Evolutionary conservation across 2,797 vertebrate species (phyloP).

Genomic region (Pangasius djambal): DNA sequence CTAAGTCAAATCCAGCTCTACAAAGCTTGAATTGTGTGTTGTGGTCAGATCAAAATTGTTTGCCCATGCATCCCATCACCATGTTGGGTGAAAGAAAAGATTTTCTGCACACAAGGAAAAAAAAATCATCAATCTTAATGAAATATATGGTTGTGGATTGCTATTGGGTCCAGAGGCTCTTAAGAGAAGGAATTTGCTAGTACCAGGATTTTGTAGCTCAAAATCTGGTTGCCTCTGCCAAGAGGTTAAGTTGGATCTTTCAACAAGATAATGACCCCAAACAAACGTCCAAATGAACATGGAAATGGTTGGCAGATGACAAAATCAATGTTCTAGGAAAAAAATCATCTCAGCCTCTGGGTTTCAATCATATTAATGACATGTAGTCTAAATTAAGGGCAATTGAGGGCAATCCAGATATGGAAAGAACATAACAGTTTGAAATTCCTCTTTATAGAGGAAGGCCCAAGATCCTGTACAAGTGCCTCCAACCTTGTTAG

Average conservation of each 20-base stretch:
- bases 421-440: background rate
- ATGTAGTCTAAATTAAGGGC: background rate
- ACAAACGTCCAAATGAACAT: background rate
- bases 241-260: background rate
- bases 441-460: background rate
- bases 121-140: background rate
- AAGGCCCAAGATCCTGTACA: background rate
- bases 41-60: background rate
- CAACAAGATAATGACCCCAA: background rate
- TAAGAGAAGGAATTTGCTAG: background rate
- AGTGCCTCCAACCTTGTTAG: background rate
- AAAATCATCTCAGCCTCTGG: background rate
- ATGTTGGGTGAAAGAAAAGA: background rate
- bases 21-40: background rate
- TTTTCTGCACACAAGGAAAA: background rate
- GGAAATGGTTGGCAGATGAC: background rate
- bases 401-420: background rate
- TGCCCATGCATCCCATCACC: background rate
- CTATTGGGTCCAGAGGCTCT: background rate
- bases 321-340: background rate
- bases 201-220: background rate
- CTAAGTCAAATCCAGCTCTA: background rate
- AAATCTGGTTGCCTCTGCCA: background rate
- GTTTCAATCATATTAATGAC: background rate
- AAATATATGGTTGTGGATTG: background rate